Evolutionary conservation across 2,113 vertebrate species (phyloP).

Genomic region (Camelus dromedarius): DNA sequence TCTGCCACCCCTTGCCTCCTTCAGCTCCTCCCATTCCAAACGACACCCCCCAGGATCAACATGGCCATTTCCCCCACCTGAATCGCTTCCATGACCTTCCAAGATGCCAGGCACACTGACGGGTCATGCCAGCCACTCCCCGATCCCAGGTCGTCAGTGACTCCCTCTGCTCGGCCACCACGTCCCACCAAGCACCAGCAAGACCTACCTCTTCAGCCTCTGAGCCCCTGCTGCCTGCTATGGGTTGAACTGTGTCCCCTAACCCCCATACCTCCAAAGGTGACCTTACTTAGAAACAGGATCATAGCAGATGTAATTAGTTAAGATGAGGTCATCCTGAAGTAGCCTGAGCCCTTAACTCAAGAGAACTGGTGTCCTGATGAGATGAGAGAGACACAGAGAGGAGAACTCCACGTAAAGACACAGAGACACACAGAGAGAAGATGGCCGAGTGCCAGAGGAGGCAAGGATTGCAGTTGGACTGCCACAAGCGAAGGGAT

Average conservation of each 20-base stretch:
- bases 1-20: neutral
- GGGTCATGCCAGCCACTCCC: neutral
- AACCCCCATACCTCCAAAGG: neutral
- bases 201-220: neutral
- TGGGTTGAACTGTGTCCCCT: neutral
- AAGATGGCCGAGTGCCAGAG: fast-evolving
- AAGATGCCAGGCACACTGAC: neutral
- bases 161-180: neutral
- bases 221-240: neutral
- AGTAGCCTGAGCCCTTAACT: neutral
- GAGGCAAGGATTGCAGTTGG: neutral
- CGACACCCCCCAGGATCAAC: neutral
- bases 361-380: neutral
- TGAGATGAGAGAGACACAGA: neutral
- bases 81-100: neutral
- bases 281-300: neutral
- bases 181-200: too few relatives aligned
- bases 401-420: neutral
- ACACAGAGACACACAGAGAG: neutral
- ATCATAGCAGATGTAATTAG: neutral
- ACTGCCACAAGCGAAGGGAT: fast-evolving
- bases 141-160: neutral
- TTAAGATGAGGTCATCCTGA: neutral
- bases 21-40: neutral
- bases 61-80: fast-evolving